Evolutionary conservation across 2,888 invertebrate species (phyloP), one percentile per base, ranked within the genome.

Genomic region (Eilema depressum): DNA sequence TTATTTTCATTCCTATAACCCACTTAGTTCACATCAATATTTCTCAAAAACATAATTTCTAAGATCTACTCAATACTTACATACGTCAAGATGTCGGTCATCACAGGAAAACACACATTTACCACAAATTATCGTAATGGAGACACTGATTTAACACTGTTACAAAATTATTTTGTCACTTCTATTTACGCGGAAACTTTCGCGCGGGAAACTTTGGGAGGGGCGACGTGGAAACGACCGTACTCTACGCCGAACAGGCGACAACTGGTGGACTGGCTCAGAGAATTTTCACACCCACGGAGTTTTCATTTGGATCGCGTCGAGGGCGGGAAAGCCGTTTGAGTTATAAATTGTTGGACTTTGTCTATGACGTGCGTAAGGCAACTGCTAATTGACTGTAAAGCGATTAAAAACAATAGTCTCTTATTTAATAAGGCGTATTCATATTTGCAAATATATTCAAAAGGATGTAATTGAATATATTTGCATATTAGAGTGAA

Each of bases 151-250:
- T 69, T 70, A 74, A 74, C 85, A 87, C 87, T 79, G 68, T 77
- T 79, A 73, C 83, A 75, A 80, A 84, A 80, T 79, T 71, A 77
- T 80, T 73, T 71, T 78, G 78, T 87, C 83, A 75, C 80, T 68
- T 65, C 28, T 64, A 59, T 80, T 81, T 83, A 83, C 82, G 82
- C 65, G 69, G 73, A 75, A 79, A 89, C 86, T 90, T 89, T 90
- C 85, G 87, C 90, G 90, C 91, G 91, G 84, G 83, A 90, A 92
- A 92, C 87, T 92, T 91, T 81, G 70, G 30, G 59, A 64, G 70
- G 72, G 73, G 71, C 75, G 82, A 73, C 86, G 78, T 69, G 69
- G 33, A 70, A 47, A 86, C 91, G 80, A 83, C 85, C 69, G 66
- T 53, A 74, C 87, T 78, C 78, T 72, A 87, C 91, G 93, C 92